Conservation (phyloP, 2,113 vertebrate genomes). For the Cephalopholis sonnerati region DNA sequence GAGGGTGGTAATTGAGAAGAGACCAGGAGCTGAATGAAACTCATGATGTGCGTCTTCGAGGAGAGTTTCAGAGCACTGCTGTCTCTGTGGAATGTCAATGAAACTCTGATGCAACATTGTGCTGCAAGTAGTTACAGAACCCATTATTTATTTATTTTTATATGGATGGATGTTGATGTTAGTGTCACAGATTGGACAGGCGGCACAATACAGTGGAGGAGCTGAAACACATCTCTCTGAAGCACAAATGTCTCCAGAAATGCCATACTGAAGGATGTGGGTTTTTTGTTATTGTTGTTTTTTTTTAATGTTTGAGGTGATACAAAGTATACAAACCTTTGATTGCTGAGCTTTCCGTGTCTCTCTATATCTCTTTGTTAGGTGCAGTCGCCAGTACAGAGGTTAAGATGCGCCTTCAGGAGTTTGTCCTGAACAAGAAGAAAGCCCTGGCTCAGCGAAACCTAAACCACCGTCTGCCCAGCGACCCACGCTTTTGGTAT, state of each 20-base stretch:
- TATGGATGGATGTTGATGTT: conserved; percentile 27
- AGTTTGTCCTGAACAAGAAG: conserved; percentile 98
- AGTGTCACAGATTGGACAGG: background rate
- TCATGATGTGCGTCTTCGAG: conserved; percentile 36
- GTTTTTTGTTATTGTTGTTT: too few relatives aligned
- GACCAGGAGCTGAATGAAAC: conserved; percentile 46
- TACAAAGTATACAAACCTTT: background rate
- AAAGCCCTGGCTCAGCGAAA: conserved; percentile 96
- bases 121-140: background rate
- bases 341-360: conserved; percentile 14
- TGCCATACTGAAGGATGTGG: background rate
- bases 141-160: conserved; percentile 19
- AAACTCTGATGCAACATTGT: conserved; percentile 18
- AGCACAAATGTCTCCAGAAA: background rate
- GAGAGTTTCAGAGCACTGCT: conserved; percentile 13
- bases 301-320: background rate
- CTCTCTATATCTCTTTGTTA: conserved; percentile 68
- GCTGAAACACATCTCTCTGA: too few relatives aligned
- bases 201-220: background rate
- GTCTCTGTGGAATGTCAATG: conserved; percentile 49
- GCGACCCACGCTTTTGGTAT: conserved; percentile 96
- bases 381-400: conserved; percentile 98
- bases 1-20: conserved; percentile 72
- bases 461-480: conserved; percentile 96
- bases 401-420: conserved; percentile 98